These are phyloP conservation scores for Lepidurus apus DNA, from an alignment of 1,140 invertebrate species.

Conservation along the genomic window DNA sequence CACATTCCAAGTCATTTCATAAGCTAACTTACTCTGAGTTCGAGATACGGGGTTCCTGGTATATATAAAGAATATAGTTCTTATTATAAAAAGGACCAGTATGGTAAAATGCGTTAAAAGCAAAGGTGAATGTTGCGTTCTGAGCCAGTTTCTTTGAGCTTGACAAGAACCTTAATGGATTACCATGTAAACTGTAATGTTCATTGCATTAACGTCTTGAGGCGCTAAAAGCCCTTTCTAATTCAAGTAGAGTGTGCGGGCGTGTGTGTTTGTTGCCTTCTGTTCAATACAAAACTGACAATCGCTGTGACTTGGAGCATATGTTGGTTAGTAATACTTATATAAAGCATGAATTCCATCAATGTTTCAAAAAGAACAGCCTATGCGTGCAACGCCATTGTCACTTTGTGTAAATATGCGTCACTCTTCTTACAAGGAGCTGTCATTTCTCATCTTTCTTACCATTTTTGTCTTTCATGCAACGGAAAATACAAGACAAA, in stretches of 20 bases:
- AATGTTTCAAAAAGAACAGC: background rate
- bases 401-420: background rate
- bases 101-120: too few species aligned
- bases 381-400: background rate
- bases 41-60: too few species aligned
- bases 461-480: background rate
- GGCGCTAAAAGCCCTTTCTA: conserved; percentile 16
- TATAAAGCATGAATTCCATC: background rate
- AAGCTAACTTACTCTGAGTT: too few species aligned
- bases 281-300: background rate
- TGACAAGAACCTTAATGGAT: conserved; percentile 15
- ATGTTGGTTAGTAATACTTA: background rate
- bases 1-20: too few species aligned
- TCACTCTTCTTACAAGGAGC: background rate
- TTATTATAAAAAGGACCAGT: too few species aligned
- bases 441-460: background rate
- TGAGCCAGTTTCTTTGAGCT: background rate
- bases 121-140: too few species aligned
- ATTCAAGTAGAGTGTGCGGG: background rate
- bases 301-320: background rate
- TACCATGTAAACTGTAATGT: background rate
- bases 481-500: background rate
- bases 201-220: conserved; percentile 10
- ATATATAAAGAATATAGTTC: too few species aligned
- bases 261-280: background rate